Base-by-base conservation (phyloP, 2,797 vertebrate genomes). In the Glossophaga mutica region DNA sequence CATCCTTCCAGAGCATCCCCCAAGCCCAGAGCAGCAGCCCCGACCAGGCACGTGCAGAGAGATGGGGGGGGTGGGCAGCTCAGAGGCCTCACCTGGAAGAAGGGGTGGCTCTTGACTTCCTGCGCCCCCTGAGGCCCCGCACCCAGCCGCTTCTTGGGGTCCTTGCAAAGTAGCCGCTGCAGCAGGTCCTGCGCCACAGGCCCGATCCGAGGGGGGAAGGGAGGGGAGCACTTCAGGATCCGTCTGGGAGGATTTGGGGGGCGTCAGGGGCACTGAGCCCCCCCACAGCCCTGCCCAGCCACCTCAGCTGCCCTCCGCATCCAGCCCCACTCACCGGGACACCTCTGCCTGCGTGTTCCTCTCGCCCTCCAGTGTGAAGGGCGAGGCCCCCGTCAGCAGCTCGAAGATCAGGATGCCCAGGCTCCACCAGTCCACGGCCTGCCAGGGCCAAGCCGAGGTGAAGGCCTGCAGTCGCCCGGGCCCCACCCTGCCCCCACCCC, bases 361-460 rank as follows among this genome's bases (percentile, higher is more conserved):
- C 98, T 99, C 99, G 12, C 99, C 99, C 98, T 99, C 99, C 98
- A 99, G 96, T 8, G 99, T 99, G 96, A 99, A 99, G 29, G 99
- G 99, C 70, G 99, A 99, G 0, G 99, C 99, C 71, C 99, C 99
- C 0, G 99, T 99, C 97, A 99, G 98, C 90, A 99, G 98, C 98
- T 99, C 99, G 76, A 99, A 99, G 98, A 99, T 99, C 95, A 99
- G 98, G 98, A 99, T 99, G 6, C 99, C 99, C 74, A 99, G 98
- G 95, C 99, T 99, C 99, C 99, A 99, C 99, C 99, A 99, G 97
- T 99, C 99, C 91, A 99, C 99, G 0, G 99, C 99, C 99, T 99
- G 94, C 39, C 50, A 0, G 73, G 62, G 59, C 15, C 22, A 16
- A 24, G 62, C 39, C 12, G 1, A 44, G 44, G 65, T 97, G 42